phyloP scores from a whole-genome alignment of 2,888 invertebrate species.

The Schizotus pectinicornis region DNA sequence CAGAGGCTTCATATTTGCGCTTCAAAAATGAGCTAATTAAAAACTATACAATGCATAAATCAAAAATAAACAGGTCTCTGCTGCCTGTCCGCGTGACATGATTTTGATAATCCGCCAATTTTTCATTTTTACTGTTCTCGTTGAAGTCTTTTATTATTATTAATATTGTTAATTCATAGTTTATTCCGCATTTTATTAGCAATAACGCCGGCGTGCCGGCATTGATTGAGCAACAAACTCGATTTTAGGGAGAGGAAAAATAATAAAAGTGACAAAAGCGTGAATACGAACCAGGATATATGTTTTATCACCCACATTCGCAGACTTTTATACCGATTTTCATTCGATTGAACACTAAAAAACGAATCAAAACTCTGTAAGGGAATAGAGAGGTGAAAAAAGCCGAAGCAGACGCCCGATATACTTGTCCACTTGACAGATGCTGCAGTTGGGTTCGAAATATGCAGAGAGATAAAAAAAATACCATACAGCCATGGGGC shows the following conservation, averaged over 20 bases:
- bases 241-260: slow-evolving; percentile 37
- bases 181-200: too few relatives aligned
- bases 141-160: too few relatives aligned
- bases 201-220: not conserved
- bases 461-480: slow-evolving; percentile 12
- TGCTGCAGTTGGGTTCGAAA: slow-evolving; percentile 12
- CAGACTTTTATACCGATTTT: slow-evolving; percentile 53
- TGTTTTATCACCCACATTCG: slow-evolving; percentile 53
- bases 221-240: slow-evolving; percentile 37
- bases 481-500: too few relatives aligned
- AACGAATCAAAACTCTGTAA: slow-evolving; percentile 49
- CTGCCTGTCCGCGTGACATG: too few relatives aligned
- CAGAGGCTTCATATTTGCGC: too few relatives aligned
- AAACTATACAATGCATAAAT: too few relatives aligned
- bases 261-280: slow-evolving; percentile 43
- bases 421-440: slow-evolving; percentile 28
- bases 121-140: too few relatives aligned
- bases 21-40: too few relatives aligned
- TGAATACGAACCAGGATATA: slow-evolving; percentile 43
- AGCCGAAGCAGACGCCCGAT: slow-evolving; percentile 13
- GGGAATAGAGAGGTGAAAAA: slow-evolving; percentile 47
- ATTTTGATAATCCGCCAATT: too few relatives aligned
- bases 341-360: slow-evolving; percentile 54
- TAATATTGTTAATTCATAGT: too few relatives aligned
- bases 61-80: too few relatives aligned